Evolutionary conservation across 2,797 vertebrate species (phyloP).

Genomic region (Perodicticus potto): DNA sequence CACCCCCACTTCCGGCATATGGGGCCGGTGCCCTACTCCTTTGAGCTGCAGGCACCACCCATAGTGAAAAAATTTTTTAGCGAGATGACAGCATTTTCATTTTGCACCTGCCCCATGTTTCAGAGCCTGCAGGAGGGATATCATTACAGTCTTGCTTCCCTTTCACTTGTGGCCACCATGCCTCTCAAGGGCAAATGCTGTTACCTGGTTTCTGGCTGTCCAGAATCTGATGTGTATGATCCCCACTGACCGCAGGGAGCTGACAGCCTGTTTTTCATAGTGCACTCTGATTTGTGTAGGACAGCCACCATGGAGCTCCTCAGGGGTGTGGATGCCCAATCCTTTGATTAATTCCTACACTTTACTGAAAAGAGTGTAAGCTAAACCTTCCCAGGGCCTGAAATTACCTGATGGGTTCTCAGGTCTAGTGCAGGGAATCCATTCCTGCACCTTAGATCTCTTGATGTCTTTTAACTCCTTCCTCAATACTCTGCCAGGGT

Average conservation of each 20-base stretch:
- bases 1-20: too few species aligned
- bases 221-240: neutral
- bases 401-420: neutral
- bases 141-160: neutral
- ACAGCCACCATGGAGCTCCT: neutral
- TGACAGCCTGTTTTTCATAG: neutral
- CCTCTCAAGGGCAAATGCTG: neutral
- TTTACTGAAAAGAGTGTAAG: neutral
- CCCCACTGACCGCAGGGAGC: too few species aligned
- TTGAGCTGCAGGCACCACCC: too few species aligned
- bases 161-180: neutral
- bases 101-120: neutral
- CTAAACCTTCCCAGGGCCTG: neutral
- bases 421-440: neutral
- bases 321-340: neutral
- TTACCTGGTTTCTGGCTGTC: neutral
- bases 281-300: neutral
- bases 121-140: neutral
- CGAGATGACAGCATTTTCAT: neutral
- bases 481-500: neutral
- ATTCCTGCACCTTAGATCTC: neutral
- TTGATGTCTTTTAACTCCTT: neutral
- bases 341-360: neutral
- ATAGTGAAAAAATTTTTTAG: neutral
- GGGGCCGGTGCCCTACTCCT: too few species aligned